Conservation (phyloP, 2,888 invertebrate genomes). For the Apodemia hepburni region DNA sequence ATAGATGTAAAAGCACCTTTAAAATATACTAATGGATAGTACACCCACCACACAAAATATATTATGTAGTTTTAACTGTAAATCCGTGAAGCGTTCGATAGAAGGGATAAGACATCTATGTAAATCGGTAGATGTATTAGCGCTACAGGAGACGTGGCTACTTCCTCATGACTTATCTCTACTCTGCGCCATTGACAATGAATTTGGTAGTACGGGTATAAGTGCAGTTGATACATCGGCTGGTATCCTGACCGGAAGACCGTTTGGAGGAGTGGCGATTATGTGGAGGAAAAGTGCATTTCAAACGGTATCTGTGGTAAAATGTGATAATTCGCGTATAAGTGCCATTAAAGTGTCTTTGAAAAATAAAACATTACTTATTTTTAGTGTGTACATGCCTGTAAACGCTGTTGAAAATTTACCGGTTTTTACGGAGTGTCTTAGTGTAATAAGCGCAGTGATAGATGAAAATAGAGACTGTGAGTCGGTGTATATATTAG, state of each 20-base stretch:
- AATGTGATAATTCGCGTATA: neutral
- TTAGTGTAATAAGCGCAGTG: neutral
- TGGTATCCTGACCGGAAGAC: too few species aligned
- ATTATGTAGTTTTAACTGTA: too few species aligned
- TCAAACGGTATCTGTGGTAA: neutral
- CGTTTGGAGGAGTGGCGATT: neutral
- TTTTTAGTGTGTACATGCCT: neutral
- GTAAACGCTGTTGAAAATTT: neutral
- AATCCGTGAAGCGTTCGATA: neutral
- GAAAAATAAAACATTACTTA: neutral
- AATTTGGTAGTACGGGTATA: neutral
- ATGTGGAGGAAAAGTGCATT: neutral
- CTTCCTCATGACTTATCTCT: neutral
- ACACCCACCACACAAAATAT: too few species aligned
- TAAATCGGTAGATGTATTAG: neutral
- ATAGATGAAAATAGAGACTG: too few species aligned
- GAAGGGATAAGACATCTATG: conserved; percentile 4
- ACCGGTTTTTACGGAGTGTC: neutral
- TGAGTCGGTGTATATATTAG: neutral
- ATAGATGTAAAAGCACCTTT: conserved; percentile 27
- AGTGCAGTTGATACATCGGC: too few species aligned
- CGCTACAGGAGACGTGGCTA: neutral
- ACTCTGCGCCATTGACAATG: neutral
- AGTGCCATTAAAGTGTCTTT: neutral
- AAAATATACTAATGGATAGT: conserved; percentile 15